Base-by-base conservation (phyloP, 2,888 invertebrate genomes). In the Mesorhabditis sp. region DNA sequence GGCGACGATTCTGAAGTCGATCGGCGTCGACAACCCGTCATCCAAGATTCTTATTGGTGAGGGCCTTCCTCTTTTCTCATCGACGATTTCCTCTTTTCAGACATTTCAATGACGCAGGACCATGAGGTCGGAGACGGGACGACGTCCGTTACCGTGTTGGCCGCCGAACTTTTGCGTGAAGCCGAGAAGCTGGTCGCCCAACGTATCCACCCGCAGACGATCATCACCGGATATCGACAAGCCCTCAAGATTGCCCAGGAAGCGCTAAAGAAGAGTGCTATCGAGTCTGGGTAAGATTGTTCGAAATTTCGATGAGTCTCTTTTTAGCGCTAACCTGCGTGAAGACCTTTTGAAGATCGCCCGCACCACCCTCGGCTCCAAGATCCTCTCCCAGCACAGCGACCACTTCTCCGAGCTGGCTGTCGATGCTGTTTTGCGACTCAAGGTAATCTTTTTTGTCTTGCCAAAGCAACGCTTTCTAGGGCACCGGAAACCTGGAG, bases 121-220 rank as follows among this genome's bases (percentile, higher is more conserved):
- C 95, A 95, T 86, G 98, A 98, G 90, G 97, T 98, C 72, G 98
- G 98, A 64, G 98, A 99, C 90, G 98, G 98, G 13, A 99, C 98
- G n/a, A 99, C 98, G 62, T 97, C 97, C 0, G 98, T 99, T 0
- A 94, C 96, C 68, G 97, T 95, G 62, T 88, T 91, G 88, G 97
- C 97, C 79, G 91, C 95, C 67, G 97, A 98, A 88, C 88, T 98
- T 67, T 89, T 99, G 4, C 41, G 45, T 68, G 28, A 70, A 88
- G 97, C 97, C 15, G 98, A 99, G 87, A 92, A 92, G 84, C 88
- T 99, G 67, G 90, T 98, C 71, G 92, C 92, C 69, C 92, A 93
- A 87, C 95, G 95, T 87, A 91, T 98, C 76, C 98, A 98, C 87
- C 98, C 98, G 3, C 98, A 99, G 89, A 96, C 93, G 0, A 95